Evolutionary conservation across 2,888 invertebrate genomes (phyloP).

Genomic region (Cacoxenus indagator): DNA sequence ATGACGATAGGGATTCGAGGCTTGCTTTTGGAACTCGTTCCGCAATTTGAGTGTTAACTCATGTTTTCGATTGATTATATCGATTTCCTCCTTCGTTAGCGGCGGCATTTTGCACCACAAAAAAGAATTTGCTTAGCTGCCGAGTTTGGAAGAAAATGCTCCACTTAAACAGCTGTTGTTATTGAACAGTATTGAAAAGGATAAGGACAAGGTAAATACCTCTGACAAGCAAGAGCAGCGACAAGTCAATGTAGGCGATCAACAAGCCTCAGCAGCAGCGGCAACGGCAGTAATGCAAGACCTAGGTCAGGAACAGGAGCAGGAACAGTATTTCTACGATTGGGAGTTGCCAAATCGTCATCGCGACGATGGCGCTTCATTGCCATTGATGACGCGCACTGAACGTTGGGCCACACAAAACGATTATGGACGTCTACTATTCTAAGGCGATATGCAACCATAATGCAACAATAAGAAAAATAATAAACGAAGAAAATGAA

Average conservation of each 20-base stretch:
- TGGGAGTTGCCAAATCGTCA: constrained; percentile 57
- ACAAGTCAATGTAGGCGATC: too few relatives aligned
- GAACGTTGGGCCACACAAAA: constrained; percentile 52
- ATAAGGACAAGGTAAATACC: too few relatives aligned
- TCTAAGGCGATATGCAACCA: constrained; percentile 21
- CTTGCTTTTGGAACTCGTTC: constrained; percentile 80
- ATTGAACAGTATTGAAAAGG: too few relatives aligned
- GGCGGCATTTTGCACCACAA: constrained; percentile 37
- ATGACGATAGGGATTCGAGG: constrained; percentile 80
- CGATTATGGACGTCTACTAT: constrained; percentile 58
- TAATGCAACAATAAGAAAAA: neutral
- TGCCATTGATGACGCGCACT: constrained; percentile 35
- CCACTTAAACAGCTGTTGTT: neutral
- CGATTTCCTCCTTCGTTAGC: constrained; percentile 56
- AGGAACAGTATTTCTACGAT: constrained; percentile 48
- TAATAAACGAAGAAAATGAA: constrained; percentile 3
- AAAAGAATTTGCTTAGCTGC: neutral
- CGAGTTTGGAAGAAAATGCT: constrained; percentile 13
- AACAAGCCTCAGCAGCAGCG: constrained; percentile 18
- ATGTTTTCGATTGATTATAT: constrained; percentile 61
- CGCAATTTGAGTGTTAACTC: constrained; percentile 70
- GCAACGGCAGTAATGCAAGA: constrained; percentile 22
- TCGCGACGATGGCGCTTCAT: constrained; percentile 24
- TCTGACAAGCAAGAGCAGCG: too few relatives aligned
- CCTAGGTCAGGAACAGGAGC: neutral